A percentile compares a stretch with the other conserved stretches of the same genome.
phyloP scores from a whole-genome alignment of 1,140 invertebrate genomes.

The Leptinotarsa undecemlineata region DNA sequence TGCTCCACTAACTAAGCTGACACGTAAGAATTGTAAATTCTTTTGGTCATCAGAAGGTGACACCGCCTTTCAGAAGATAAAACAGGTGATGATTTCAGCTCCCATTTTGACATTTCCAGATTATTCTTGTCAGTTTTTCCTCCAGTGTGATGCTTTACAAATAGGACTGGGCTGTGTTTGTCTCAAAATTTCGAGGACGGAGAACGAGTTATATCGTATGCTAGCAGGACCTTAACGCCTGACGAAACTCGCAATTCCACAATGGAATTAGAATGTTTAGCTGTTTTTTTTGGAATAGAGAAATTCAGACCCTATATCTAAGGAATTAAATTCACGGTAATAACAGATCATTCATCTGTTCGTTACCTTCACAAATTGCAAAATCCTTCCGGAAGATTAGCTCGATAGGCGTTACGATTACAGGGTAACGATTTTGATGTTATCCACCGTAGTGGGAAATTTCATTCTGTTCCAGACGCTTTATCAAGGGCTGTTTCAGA shows the following conservation, averaged over 20 bases:
- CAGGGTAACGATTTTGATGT: too few relatives aligned
- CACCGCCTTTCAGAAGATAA: too few relatives aligned
- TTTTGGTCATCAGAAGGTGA: conserved; percentile 24
- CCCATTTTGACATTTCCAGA: conserved; percentile 32
- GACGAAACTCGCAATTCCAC: conserved; percentile 55
- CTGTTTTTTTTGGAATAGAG: conserved; percentile 51
- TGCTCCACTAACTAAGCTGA: too few relatives aligned
- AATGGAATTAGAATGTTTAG: conserved; percentile 51
- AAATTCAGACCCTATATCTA: conserved; percentile 55
- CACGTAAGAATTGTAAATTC: conserved; percentile 25
- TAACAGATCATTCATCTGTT: conserved; percentile 58
- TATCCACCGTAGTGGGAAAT: too few relatives aligned
- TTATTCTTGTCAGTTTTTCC: conserved; percentile 18
- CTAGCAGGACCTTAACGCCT: conserved; percentile 44
- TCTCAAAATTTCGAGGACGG: conserved; percentile 39
- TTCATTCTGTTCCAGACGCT: too few relatives aligned
- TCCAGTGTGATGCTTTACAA: conserved; percentile 40
- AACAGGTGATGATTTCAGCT: conserved; percentile 27
- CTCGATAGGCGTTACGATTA: conserved; percentile 52
- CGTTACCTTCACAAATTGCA: conserved; percentile 56
- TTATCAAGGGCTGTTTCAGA: too few relatives aligned
- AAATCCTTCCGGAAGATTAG: conserved; percentile 54
- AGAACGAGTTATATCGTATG: conserved; percentile 50
- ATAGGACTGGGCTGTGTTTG: conserved; percentile 44
- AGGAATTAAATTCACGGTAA: conserved; percentile 54